A percentile compares a stretch with the other conserved stretches of the same genome.
phyloP scores from a whole-genome alignment of 2,113 vertebrate species.

The Pachypanchax playfairii region DNA sequence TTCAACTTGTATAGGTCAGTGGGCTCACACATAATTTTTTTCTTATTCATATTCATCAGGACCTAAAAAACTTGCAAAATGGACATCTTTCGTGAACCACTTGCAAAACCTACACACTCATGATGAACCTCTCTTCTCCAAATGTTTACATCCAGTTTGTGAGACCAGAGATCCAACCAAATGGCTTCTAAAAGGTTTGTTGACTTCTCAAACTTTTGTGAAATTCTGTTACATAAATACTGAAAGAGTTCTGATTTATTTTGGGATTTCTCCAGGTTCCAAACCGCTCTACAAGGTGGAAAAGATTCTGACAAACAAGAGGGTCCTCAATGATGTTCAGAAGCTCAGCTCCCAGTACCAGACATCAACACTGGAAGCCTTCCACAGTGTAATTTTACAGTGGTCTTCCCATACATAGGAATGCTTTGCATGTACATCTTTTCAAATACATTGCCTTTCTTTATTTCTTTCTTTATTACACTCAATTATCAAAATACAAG shows the following conservation, averaged over 20 bases:
- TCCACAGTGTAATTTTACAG: neutral
- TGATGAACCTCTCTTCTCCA: neutral
- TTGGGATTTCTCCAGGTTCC: neutral
- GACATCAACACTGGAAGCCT: neutral
- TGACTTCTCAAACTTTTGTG: neutral
- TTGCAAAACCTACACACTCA: neutral
- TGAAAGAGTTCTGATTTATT: too few relatives aligned
- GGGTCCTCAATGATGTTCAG: neutral
- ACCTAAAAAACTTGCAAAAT: neutral
- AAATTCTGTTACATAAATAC: neutral
- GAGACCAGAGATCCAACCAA: neutral
- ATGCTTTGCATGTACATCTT: neutral
- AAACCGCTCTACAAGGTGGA: neutral
- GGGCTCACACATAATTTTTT: too few relatives aligned
- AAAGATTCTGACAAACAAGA: neutral
- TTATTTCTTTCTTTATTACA: too few relatives aligned
- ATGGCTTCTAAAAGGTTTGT: neutral
- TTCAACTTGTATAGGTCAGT: too few relatives aligned
- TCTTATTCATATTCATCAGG: too few relatives aligned
- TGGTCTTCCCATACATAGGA: neutral
- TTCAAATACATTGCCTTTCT: too few relatives aligned
- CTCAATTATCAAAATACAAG: too few relatives aligned
- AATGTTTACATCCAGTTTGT: neutral
- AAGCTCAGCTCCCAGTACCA: neutral
- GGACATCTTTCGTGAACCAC: neutral